These are phyloP conservation scores for Pangasius macronema DNA, from an alignment of 2,797 vertebrate species.

Conservation along the genomic window DNA sequence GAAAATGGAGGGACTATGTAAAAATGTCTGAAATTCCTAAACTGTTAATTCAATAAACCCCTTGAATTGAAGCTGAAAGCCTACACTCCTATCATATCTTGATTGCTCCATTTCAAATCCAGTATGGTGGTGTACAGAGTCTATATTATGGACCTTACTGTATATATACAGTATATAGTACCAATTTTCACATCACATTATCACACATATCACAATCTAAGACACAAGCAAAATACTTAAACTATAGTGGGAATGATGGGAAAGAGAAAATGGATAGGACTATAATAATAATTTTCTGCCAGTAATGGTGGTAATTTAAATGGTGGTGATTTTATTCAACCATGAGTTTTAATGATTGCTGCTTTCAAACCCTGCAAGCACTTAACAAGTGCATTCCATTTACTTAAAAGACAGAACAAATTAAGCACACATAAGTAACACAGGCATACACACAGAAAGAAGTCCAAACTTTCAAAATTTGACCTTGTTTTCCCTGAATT, in stretches of 20 bases:
- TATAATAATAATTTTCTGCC: background rate
- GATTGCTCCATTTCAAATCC: too few species aligned
- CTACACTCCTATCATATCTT: too few species aligned
- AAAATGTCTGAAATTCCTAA: too few species aligned
- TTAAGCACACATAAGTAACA: background rate
- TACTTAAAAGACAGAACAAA: conserved; percentile 9
- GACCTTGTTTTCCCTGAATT: background rate
- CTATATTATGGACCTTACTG: too few species aligned
- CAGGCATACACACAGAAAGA: background rate
- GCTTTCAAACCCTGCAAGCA: background rate
- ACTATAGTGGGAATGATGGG: background rate
- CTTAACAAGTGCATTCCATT: conserved; percentile 6
- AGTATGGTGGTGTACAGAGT: too few species aligned
- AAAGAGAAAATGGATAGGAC: background rate
- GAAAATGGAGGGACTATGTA: too few species aligned
- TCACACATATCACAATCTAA: background rate
- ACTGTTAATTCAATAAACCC: too few species aligned
- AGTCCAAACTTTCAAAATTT: background rate
- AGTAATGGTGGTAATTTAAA: background rate
- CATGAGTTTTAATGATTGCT: background rate
- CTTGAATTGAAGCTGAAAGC: too few species aligned
- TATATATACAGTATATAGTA: background rate
- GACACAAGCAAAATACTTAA: background rate
- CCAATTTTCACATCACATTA: background rate
- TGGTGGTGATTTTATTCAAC: background rate